Percentiles rank a stretch among this genome's conserved stretches.
phyloP scores from a whole-genome alignment of 2,888 invertebrate genomes.

The Stenodema calcarata region DNA sequence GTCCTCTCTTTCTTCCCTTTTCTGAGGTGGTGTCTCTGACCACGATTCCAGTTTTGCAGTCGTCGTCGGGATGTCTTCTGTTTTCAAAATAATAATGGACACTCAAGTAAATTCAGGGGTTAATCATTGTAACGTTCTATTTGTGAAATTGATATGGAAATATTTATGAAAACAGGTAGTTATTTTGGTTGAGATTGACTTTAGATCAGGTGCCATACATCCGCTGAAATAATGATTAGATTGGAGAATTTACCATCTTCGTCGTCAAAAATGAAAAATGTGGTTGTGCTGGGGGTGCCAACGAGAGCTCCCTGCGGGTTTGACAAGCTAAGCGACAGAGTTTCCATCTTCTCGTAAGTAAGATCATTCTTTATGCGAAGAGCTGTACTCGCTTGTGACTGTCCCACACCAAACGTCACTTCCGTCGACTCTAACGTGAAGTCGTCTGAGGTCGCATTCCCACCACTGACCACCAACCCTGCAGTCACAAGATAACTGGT shows the following conservation, averaged over 20 bases:
- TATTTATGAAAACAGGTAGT: no score
- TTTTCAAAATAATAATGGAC: not conserved
- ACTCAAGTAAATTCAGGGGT: not conserved
- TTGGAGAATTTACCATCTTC: constrained; percentile 47
- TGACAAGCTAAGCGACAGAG: not conserved
- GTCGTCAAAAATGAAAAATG: constrained; percentile 41
- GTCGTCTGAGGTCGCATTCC: constrained; percentile 46
- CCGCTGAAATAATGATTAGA: no score
- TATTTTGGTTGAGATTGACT: not conserved
- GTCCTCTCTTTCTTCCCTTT: constrained; percentile 29
- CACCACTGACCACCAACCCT: constrained; percentile 24
- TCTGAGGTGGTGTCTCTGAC: constrained; percentile 1
- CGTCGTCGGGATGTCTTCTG: constrained; percentile 21
- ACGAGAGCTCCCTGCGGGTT: constrained; percentile 35
- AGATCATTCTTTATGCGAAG: constrained; percentile 36
- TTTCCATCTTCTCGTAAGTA: constrained; percentile 41
- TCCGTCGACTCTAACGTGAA: not conserved
- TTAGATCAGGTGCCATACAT: not conserved
- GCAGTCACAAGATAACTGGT: not conserved
- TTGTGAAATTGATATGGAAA: no score
- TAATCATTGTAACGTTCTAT: no score
- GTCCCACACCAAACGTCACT: constrained; percentile 38
- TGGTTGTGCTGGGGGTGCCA: constrained; percentile 1
- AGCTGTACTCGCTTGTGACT: constrained; percentile 7
- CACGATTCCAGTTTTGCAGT: not conserved